Evolutionary conservation across 1,140 invertebrate genomes (phyloP).

Genomic region (Saccostrea echinata): DNA sequence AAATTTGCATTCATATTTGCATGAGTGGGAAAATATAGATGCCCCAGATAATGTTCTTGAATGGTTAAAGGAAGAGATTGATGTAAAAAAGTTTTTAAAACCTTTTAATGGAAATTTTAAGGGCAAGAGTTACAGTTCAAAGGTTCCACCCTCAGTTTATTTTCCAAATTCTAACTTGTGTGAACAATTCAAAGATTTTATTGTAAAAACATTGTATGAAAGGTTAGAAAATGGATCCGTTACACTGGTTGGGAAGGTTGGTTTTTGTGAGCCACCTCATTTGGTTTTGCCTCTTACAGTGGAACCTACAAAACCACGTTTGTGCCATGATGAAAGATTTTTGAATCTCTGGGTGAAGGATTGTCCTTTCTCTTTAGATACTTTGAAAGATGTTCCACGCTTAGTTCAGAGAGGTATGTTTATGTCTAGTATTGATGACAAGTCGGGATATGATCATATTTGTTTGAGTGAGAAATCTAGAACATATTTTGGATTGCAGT

Average conservation of each 20-base stretch:
- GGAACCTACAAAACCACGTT: conserved; percentile 43
- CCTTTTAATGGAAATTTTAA: too few relatives aligned
- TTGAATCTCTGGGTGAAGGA: too few relatives aligned
- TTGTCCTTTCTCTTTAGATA: conserved; percentile 53
- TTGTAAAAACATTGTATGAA: too few relatives aligned
- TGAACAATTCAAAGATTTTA: too few relatives aligned
- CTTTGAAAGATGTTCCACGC: conserved; percentile 51
- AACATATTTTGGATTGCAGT: too few relatives aligned
- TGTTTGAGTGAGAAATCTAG: too few relatives aligned
- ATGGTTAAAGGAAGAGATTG: conserved; percentile 41
- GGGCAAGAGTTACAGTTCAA: too few relatives aligned
- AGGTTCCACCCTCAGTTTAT: too few relatives aligned
- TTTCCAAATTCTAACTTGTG: too few relatives aligned
- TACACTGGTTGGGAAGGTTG: conserved; percentile 34
- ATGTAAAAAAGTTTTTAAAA: conserved; percentile 30
- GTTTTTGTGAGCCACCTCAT: conserved; percentile 38
- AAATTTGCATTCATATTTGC: conserved; percentile 33
- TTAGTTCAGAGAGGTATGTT: neutral
- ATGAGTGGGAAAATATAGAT: conserved; percentile 46
- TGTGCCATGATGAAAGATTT: conserved; percentile 53
- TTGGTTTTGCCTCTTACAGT: conserved; percentile 46
- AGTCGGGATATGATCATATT: too few relatives aligned
- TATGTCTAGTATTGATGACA: conserved; percentile 51
- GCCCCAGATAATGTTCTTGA: conserved; percentile 26
- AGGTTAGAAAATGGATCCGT: too few relatives aligned